phyloP scores from a whole-genome alignment of 2,113 vertebrate genomes.

The Hippocampus mohnikei region DNA sequence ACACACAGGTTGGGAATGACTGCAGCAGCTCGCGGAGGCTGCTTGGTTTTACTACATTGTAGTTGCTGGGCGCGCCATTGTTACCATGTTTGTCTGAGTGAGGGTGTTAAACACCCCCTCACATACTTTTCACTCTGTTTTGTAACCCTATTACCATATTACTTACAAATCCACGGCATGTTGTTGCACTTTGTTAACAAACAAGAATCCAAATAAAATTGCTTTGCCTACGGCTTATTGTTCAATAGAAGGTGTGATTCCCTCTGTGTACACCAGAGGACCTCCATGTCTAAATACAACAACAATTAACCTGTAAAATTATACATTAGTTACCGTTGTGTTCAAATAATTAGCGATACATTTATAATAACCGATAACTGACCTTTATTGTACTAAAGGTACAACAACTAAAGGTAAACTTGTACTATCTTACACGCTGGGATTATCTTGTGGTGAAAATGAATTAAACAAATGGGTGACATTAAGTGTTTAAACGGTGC shows the following conservation, averaged over 20 bases:
- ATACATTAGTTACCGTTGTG: conserved; percentile 10
- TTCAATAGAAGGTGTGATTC: conserved; percentile 37
- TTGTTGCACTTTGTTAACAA: conserved; percentile 36
- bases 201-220: conserved; percentile 12
- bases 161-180: conserved; percentile 31
- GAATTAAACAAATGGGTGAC: neutral
- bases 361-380: neutral
- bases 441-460: neutral
- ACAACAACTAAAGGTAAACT: too few species aligned
- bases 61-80: neutral
- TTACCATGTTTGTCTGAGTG: neutral
- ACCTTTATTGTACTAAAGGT: neutral
- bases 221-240: conserved; percentile 38
- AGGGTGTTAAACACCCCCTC: conserved; percentile 9
- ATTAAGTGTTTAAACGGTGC: neutral
- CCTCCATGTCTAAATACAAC: conserved; percentile 26
- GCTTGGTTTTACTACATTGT: neutral
- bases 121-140: conserved; percentile 35
- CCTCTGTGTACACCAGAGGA: conserved; percentile 40
- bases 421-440: neutral
- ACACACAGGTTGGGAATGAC: neutral
- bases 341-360: neutral
- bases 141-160: conserved; percentile 28
- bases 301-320: conserved; percentile 23
- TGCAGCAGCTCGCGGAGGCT: neutral